A percentile compares a stretch with the other conserved stretches of the same genome.
These are phyloP conservation scores for Planococcus citri DNA, from an alignment of 1,140 invertebrate species.

Conservation along the genomic window DNA sequence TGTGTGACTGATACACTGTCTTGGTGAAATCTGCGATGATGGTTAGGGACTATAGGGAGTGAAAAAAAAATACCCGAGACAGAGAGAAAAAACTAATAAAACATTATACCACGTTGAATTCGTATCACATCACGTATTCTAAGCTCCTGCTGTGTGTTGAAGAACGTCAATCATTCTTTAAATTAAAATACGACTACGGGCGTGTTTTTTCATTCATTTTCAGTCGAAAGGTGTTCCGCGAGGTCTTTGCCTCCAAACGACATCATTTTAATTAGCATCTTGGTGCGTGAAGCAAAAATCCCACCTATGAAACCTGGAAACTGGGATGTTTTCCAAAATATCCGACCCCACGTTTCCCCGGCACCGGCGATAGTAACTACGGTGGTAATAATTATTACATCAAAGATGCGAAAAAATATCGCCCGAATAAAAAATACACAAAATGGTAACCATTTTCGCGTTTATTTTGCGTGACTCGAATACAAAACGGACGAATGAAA, in stretches of 20 bases:
- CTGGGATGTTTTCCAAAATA: too few species aligned
- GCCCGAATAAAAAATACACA: not conserved
- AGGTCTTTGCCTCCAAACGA: not conserved
- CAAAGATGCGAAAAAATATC: not conserved
- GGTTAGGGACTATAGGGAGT: too few species aligned
- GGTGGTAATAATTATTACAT: not conserved
- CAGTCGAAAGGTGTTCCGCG: not conserved
- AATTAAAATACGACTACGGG: not conserved
- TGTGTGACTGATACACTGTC: not conserved
- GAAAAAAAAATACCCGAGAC: not conserved
- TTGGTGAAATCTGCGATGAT: not conserved
- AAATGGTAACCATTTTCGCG: not conserved
- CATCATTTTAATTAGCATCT: not conserved
- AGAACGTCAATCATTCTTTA: not conserved
- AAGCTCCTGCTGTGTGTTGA: not conserved
- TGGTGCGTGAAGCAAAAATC: too few species aligned
- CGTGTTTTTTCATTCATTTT: not conserved
- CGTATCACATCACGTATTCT: not conserved
- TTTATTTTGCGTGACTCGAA: conserved; percentile 2
- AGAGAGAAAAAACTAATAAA: not conserved
- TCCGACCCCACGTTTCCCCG: too few species aligned
- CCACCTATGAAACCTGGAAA: too few species aligned
- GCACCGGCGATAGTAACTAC: too few species aligned
- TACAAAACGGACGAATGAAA: not conserved
- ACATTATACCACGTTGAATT: not conserved